These are phyloP conservation scores for Cantharis flavilabris DNA, from an alignment of 2,888 invertebrate species.

Conservation along the genomic window DNA sequence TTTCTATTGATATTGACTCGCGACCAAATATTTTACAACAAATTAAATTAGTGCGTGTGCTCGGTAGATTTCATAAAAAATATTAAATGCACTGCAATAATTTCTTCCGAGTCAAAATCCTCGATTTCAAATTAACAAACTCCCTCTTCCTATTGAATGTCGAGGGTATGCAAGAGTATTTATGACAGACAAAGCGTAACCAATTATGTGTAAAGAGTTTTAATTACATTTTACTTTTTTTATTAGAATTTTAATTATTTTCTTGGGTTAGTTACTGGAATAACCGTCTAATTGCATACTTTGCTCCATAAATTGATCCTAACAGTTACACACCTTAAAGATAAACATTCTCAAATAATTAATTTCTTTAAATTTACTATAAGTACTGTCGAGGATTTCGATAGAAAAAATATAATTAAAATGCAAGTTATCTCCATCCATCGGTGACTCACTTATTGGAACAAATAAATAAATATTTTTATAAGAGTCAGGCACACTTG, in stretches of 20 bases:
- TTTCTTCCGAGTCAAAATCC: not conserved
- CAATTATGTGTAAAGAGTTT: slow-evolving; percentile 41
- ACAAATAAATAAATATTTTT: not conserved
- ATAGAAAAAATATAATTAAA: not conserved
- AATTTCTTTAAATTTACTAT: not conserved
- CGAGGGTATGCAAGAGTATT: slow-evolving; percentile 29
- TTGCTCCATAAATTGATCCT: not conserved
- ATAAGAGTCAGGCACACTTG: not conserved
- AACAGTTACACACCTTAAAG: not conserved
- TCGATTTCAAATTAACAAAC: not conserved
- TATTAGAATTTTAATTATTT: slow-evolving; percentile 40
- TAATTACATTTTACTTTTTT: slow-evolving; percentile 42
- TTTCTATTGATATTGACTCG: slow-evolving; percentile 8
- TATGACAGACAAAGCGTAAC: slow-evolving; percentile 36
- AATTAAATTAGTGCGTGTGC: not conserved
- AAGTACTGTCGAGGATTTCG: not conserved
- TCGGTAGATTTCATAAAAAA: not conserved
- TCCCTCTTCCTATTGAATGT: not conserved
- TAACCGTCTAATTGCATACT: not conserved
- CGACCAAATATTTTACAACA: slow-evolving; percentile 3
- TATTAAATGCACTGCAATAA: not conserved
- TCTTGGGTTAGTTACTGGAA: not conserved
- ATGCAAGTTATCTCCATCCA: not conserved
- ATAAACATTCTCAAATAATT: not conserved
- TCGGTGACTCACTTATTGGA: not conserved